Evolutionary conservation across 2,113 vertebrate genomes (phyloP).

Genomic region (Illadopsis cleaveri): DNA sequence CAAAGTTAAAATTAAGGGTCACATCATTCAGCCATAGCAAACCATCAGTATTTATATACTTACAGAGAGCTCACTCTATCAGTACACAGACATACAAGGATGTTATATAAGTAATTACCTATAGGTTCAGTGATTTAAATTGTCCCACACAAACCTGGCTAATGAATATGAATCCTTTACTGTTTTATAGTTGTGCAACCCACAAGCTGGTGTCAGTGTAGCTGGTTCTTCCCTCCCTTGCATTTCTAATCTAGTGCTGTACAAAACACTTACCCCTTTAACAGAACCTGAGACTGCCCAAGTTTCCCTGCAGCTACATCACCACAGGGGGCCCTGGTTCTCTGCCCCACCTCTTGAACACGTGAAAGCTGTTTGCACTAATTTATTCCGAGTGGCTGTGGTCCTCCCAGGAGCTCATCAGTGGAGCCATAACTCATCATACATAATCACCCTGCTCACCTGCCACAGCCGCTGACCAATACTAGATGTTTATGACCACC

Average conservation of each 20-base stretch:
- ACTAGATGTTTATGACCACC: background rate
- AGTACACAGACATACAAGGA: background rate
- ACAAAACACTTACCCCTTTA: background rate
- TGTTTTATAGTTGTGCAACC: background rate
- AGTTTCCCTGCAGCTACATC: background rate
- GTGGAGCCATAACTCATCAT: background rate
- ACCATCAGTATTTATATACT: background rate
- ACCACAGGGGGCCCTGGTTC: rapidly evolving
- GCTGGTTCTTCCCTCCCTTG: background rate
- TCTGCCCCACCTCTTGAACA: background rate
- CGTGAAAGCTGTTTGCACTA: background rate
- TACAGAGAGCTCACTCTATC: background rate
- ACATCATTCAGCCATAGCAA: background rate
- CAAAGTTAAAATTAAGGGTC: background rate
- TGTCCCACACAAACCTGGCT: background rate
- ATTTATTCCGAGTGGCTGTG: background rate
- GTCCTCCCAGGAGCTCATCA: background rate
- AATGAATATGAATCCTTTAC: background rate
- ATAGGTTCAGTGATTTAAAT: background rate
- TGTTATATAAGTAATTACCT: background rate
- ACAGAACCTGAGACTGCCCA: no score
- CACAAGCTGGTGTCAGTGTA: background rate
- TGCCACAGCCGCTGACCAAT: background rate
- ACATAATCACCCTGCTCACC: background rate
- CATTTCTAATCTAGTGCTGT: background rate